phyloP scores from a whole-genome alignment of 23 tunicate species.

The Trididemnum clinides region DNA sequence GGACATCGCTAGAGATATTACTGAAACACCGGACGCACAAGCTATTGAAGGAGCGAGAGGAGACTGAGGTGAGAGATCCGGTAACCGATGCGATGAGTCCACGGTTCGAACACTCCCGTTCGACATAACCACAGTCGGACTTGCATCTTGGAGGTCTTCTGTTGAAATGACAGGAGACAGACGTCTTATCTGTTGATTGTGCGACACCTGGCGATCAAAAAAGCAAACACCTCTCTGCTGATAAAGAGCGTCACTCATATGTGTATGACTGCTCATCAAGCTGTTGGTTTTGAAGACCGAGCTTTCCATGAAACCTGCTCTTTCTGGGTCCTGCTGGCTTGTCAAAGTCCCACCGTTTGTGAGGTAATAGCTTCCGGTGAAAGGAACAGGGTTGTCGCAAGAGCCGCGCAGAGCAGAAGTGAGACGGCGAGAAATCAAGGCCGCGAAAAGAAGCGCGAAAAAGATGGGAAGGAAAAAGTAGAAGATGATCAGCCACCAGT shows the following conservation, averaged over 20 bases:
- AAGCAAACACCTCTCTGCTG: constrained; percentile 30
- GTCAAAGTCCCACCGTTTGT: constrained; percentile 53
- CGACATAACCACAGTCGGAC: constrained; percentile 46
- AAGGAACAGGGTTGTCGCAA: not conserved
- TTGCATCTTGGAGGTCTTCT: constrained; percentile 45
- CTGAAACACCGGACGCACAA: constrained; percentile 58
- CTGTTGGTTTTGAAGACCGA: constrained; percentile 36
- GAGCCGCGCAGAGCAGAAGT: not conserved
- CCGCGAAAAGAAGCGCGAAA: constrained; percentile 47
- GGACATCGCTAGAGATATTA: constrained; percentile 33
- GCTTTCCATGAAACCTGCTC: not conserved
- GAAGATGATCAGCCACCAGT: constrained; percentile 77
- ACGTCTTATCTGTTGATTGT: constrained; percentile 30
- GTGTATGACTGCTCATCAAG: constrained; percentile 38
- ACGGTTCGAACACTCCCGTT: constrained; percentile 67
- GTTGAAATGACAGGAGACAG: constrained; percentile 48
- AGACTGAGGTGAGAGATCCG: constrained; percentile 46
- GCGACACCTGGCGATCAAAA: constrained; percentile 40
- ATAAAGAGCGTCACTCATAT: constrained; percentile 23
- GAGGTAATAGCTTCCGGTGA: constrained; percentile 24
- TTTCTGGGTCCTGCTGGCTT: constrained; percentile 33
- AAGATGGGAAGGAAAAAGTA: constrained; percentile 66
- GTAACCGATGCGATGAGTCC: constrained; percentile 6
- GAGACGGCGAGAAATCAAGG: constrained; percentile 58
- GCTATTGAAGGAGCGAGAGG: constrained; percentile 70